Conservation (phyloP, 2,797 vertebrate genomes). For the Lophura swinhoii region DNA sequence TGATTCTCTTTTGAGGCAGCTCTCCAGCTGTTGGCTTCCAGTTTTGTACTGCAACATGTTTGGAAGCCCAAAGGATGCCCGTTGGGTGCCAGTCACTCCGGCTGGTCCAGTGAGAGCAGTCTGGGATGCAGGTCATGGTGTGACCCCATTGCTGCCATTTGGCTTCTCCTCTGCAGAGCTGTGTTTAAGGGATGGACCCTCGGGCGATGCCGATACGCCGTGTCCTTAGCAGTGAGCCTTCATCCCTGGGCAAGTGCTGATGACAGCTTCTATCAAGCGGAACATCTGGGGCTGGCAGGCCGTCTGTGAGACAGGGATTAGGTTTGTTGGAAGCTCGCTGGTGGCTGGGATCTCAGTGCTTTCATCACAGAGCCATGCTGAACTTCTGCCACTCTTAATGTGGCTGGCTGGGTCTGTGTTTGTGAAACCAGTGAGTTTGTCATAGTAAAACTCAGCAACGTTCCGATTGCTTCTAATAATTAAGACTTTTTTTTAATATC, state of each 20-base stretch:
- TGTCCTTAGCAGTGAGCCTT: background rate
- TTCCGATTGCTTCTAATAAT: rapidly evolving
- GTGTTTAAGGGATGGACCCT: background rate
- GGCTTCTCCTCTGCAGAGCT: background rate
- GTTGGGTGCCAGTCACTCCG: rapidly evolving
- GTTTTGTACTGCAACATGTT: rapidly evolving
- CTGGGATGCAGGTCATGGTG: background rate
- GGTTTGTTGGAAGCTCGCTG: background rate
- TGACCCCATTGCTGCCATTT: background rate
- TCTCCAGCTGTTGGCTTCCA: background rate
- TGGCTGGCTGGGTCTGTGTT: background rate
- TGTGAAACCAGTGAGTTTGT: background rate
- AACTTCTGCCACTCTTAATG: background rate
- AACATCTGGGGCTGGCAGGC: conserved; percentile 35
- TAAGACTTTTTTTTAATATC: rapidly evolving
- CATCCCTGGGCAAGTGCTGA: background rate
- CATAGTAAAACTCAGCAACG: background rate
- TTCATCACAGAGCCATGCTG: background rate
- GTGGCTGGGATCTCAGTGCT: background rate
- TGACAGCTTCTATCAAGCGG: conserved; percentile 31
- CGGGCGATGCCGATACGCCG: background rate
- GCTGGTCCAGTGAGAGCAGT: background rate
- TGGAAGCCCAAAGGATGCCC: background rate
- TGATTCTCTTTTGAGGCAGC: background rate
- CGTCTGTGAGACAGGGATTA: background rate